These are phyloP conservation scores for Operophtera brumata DNA, from an alignment of 2,888 invertebrate species.

Conservation along the genomic window DNA sequence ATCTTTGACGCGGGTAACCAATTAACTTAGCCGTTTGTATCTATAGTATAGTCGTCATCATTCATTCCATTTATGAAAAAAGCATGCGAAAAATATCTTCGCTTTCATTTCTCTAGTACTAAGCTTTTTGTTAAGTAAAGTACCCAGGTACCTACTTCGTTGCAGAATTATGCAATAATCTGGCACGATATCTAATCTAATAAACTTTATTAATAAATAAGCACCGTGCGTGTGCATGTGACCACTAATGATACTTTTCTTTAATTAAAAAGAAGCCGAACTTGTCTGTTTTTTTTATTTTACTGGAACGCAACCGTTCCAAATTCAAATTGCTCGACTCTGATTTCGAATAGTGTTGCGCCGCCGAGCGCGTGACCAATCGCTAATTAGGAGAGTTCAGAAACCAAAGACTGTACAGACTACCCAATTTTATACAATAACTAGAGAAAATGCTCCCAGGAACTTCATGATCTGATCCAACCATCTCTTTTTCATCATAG, in stretches of 20 bases:
- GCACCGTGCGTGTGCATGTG: conserved; percentile 13
- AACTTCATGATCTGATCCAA: no score
- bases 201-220: conserved; percentile 4
- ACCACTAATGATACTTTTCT: conserved; percentile 42
- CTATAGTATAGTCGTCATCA: no score
- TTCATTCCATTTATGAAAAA: no score
- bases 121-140: no score
- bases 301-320: conserved; percentile 64
- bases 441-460: no score
- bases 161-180: not conserved
- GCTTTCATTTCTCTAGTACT: no score
- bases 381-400: conserved; percentile 75
- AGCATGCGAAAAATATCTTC: no score
- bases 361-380: conserved; percentile 77
- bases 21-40: no score
- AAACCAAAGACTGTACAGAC: conserved; percentile 23
- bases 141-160: no score
- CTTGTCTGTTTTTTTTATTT: conserved; percentile 47
- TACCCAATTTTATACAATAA: conserved; percentile 4
- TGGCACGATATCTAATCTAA: not conserved
- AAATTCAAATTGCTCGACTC: conserved; percentile 75
- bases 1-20: no score
- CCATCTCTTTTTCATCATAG: no score
- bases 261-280: conserved; percentile 49
- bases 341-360: conserved; percentile 61